phyloP scores from a whole-genome alignment of 2,888 invertebrate species.

The Pyrrhosoma nymphula region DNA sequence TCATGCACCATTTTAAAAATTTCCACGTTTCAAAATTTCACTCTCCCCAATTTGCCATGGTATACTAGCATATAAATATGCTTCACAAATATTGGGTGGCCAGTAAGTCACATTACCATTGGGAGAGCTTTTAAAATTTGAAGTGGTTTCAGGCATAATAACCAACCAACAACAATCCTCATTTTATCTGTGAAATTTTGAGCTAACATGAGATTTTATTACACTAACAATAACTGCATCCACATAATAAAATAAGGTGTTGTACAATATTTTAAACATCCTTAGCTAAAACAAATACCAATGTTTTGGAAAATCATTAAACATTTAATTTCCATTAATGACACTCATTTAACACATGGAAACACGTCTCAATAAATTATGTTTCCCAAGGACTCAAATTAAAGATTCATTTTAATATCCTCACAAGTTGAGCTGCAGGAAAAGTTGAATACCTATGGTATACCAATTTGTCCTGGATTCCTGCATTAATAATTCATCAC shows the following conservation, averaged over 20 bases:
- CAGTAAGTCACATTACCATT: neutral
- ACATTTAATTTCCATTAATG: neutral
- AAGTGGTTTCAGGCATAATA: neutral
- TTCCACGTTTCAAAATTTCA: neutral
- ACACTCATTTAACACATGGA: neutral
- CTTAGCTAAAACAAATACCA: neutral
- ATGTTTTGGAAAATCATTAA: neutral
- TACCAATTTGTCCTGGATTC: neutral
- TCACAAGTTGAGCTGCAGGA: constrained; percentile 12
- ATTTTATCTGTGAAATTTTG: neutral
- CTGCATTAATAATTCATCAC: constrained; percentile 1
- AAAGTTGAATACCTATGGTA: constrained; percentile 35
- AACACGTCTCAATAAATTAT: constrained; percentile 30
- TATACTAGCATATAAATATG: neutral
- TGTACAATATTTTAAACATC: neutral
- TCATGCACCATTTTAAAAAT: constrained; percentile 29
- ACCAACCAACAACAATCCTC: neutral
- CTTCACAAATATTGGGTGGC: neutral
- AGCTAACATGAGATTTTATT: constrained; percentile 11
- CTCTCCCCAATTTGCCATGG: neutral
- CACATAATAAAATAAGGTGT: neutral
- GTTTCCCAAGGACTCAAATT: neutral
- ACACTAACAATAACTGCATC: neutral
- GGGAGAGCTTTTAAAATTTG: neutral
- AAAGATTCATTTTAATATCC: constrained; percentile 31